Conservation (phyloP, 2,797 vertebrate species). For the Melanotaenia boesemani region DNA sequence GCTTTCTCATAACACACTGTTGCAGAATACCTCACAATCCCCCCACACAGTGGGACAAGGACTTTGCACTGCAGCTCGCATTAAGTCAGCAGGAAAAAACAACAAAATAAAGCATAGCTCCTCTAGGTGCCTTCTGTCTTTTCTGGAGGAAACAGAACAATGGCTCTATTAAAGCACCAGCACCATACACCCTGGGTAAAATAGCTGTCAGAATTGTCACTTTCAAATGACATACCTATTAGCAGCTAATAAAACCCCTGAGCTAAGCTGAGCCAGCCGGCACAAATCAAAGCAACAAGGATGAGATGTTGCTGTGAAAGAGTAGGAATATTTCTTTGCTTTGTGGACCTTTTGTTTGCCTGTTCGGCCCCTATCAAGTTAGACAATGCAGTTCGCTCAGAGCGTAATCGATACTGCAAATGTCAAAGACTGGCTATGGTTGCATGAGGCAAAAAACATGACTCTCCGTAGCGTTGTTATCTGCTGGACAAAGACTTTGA, state of each 20-base stretch:
- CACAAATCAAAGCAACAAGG: slow-evolving; percentile 70
- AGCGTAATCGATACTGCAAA: slow-evolving; percentile 81
- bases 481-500: slow-evolving; percentile 63
- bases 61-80: slow-evolving; percentile 60
- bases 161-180: slow-evolving; percentile 76
- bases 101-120: slow-evolving; percentile 53
- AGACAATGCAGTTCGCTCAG: slow-evolving; percentile 73
- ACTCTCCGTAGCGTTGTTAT: slow-evolving; percentile 59
- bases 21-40: slow-evolving; percentile 66
- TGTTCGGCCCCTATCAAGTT: slow-evolving; percentile 72
- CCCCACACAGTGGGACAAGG: slow-evolving; percentile 69
- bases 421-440: slow-evolving; percentile 75
- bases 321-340: slow-evolving; percentile 65
- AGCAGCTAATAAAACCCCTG: slow-evolving; percentile 79
- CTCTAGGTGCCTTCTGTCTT: slow-evolving; percentile 63
- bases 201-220: slow-evolving; percentile 83
- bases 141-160: slow-evolving; percentile 73
- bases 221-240: slow-evolving; percentile 85
- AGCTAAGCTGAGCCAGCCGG: slow-evolving; percentile 73
- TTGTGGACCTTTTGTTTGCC: slow-evolving; percentile 70
- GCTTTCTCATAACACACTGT: slow-evolving; percentile 57
- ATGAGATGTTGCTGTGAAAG: slow-evolving; percentile 69
- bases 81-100: slow-evolving; percentile 62
- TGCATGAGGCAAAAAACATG: slow-evolving; percentile 61
- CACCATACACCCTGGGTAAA: slow-evolving; percentile 71